A percentile compares a stretch with the other conserved stretches of the same genome.
These are phyloP conservation scores for Lacerta bilineata DNA, from an alignment of 2,797 vertebrate species.

Conservation along the genomic window DNA sequence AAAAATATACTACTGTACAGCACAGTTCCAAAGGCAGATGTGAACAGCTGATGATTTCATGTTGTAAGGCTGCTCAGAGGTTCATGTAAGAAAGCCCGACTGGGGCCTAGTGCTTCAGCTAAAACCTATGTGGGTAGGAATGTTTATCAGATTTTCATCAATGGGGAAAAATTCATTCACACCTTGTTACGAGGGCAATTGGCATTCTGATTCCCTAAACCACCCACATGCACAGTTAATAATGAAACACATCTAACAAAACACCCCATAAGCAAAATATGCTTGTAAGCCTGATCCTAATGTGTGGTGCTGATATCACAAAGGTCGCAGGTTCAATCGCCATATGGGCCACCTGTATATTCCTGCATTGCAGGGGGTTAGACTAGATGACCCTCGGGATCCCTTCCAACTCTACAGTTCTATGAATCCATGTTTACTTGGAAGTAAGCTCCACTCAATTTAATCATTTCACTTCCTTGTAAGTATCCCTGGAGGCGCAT, in stretches of 20 bases:
- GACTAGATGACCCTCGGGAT: too few species aligned
- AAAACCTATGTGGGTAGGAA: constrained; percentile 52
- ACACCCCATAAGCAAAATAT: constrained; percentile 20
- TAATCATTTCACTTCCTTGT: background rate
- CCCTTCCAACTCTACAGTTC: too few species aligned
- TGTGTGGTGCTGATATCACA: too few species aligned
- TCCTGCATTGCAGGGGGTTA: too few species aligned
- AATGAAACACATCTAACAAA: constrained; percentile 54
- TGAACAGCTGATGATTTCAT: constrained; percentile 68
- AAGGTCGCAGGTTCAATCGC: too few species aligned
- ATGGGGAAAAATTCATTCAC: constrained; percentile 36
- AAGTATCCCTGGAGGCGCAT: background rate
- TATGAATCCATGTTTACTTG: too few species aligned
- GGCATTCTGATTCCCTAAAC: constrained; percentile 29
- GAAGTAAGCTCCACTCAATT: background rate
- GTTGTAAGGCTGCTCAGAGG: constrained; percentile 64
- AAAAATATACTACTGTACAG: constrained; percentile 69
- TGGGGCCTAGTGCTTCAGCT: constrained; percentile 33
- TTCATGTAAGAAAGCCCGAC: constrained; percentile 35
- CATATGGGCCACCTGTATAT: too few species aligned
- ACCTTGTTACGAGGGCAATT: background rate
- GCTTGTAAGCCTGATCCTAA: background rate
- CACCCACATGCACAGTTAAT: constrained; percentile 38
- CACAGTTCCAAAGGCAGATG: constrained; percentile 74
- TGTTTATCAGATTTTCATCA: constrained; percentile 54